Percentiles rank a stretch among this genome's conserved stretches.
These are phyloP conservation scores for Papilio helenus DNA, from an alignment of 1,140 invertebrate genomes.

Conservation along the genomic window DNA sequence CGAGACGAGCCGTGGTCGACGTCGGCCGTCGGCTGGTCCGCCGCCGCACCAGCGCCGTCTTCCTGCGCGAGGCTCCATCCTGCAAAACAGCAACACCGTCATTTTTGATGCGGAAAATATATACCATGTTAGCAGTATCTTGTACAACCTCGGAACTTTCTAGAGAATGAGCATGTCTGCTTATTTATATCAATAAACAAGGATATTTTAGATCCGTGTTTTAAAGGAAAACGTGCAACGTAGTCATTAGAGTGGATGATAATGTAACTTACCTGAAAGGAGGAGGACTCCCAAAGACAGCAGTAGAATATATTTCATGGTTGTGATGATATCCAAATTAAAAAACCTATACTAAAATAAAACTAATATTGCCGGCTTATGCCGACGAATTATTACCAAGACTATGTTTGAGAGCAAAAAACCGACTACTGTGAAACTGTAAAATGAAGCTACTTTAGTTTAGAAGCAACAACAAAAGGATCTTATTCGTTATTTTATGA, in stretches of 20 bases:
- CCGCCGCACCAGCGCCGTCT: conserved; percentile 52
- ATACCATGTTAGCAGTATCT: not conserved
- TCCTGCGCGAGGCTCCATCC: conserved; percentile 60
- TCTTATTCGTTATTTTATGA: conserved; percentile 10
- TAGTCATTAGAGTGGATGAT: not conserved
- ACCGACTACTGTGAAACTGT: not conserved
- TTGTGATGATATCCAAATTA: not conserved
- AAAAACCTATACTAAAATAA: conserved; percentile 21
- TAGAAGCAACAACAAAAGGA: not conserved
- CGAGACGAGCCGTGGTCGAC: conserved; percentile 71
- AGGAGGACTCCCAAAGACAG: conserved; percentile 22
- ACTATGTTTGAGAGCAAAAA: conserved; percentile 15
- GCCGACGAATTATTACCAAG: not conserved
- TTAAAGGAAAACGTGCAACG: conserved; percentile 13
- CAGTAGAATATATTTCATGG: conserved; percentile 35
- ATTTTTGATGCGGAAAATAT: not conserved
- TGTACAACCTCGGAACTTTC: not conserved
- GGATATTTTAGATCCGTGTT: not conserved
- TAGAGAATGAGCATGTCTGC: not conserved
- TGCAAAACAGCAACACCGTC: conserved; percentile 42
- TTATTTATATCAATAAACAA: not conserved
- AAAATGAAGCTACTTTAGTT: not conserved
- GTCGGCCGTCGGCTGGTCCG: conserved; percentile 68
- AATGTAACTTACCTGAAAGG: conserved; percentile 26
- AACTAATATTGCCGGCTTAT: conserved; percentile 31